Base-by-base conservation (phyloP, 1,140 invertebrate genomes). In the Aphidius gifuensis region DNA sequence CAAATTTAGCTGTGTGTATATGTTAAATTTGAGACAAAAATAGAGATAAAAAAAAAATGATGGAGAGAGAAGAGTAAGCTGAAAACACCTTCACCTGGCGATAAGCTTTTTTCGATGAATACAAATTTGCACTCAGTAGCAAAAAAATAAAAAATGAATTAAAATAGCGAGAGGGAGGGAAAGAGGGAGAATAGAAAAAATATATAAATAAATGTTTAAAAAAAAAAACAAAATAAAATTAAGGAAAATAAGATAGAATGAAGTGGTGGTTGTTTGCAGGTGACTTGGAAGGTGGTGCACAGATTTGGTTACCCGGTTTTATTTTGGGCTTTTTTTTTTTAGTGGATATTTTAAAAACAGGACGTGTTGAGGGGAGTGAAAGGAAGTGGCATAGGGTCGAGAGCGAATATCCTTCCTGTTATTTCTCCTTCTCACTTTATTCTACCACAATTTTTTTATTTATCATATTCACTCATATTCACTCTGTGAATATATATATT, bases 371-470 rank as follows among this genome's bases (percentile, higher is more conserved):
- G 58, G 58, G 58, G 58, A 60, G 51, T 60, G 50, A 64, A 64
- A 65, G 68, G 68, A 68, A 66, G 63, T 67, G 66, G 67, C 39
- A 58, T 51, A 55, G 56, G 55, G 64, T 61, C 61, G 69, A 63
- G 58, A 58, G 68, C 67, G 68, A 71, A 72, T 72, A 74, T 74
- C 72, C 72, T 71, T 71, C 72, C 73, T 71, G 69, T 61, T 54
- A 63, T 49, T 64, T 62, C 58, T 43, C 16, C 61, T 64, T 58
- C 58, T 38, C 64, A 4, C 51, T 8, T 46, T 16, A n/a, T 32
- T 32, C 4, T 3, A 32, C 23, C 23, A 32, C 23, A 32, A 32
- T 32, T 32, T 32, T 32, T 32, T 32, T 32, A 32, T 32, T 32
- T 32, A 3, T 32, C 23, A 32, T 32, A 32, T 32, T 32, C 23